Evolutionary conservation across 2,113 vertebrate species (phyloP), one percentile per base, ranked within the genome.

Genomic region (Lepisosteus osseus): DNA sequence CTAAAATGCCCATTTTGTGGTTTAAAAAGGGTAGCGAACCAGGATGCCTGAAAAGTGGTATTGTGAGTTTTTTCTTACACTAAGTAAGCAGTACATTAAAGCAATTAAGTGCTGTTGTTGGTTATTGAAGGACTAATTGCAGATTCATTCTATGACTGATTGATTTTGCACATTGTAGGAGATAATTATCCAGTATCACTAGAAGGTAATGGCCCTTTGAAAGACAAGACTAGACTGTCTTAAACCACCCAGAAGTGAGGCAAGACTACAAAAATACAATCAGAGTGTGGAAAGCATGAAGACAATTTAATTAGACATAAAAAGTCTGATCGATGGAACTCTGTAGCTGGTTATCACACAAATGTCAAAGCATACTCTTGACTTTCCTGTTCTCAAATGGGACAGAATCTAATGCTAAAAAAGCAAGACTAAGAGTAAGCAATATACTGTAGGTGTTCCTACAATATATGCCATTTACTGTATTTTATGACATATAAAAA

Each of bases 291-390:
- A 69, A 65, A 67, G 69, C 68, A 74, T 67, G 67, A 72, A 44
- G 83, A 83, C 80, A 72, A 75, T 81, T 85, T 75, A 80, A 83
- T 88, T 80, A 82, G 72, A 75, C 74, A 70, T 77, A 78, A 84
- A 83, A 79, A 76, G 68, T 40, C 65, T 8, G 17, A 87, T 89
- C 82, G 57, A 90, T 87, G 66, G 3, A 67, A 73, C n/a, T 74
- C 78, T 75, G 54, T 67, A 47, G 68, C 81, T 78, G 79, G 77
- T 84, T 86, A 80, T 81, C 79, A 75, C 69, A 82, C 75, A 85
- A 84, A 86, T 85, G 86, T 87, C 84, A 81, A 69, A 17, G 61
- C 59, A 71, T 74, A 63, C 76, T 72, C 73, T 79, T 80, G 74
- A 80, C 73, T 61, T 29, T 6, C 17, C 14, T 61, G 47, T 61